Conservation (phyloP, 2,113 vertebrate species). For the Cyanistes caeruleus region DNA sequence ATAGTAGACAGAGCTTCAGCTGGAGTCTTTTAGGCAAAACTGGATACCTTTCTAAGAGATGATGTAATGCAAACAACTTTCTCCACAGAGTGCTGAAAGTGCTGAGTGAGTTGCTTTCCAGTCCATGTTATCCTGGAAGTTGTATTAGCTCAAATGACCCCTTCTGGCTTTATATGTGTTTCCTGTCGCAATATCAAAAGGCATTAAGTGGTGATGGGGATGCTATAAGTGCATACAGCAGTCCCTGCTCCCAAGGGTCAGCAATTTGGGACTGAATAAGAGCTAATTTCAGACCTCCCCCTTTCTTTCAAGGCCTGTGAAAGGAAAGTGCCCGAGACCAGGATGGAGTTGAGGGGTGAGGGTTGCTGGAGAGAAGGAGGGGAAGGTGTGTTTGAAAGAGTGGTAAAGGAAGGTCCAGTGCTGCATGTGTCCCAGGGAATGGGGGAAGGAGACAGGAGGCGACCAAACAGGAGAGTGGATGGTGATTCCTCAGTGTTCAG, state of each 20-base stretch:
- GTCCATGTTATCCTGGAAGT: not conserved
- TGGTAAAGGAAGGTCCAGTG: not conserved
- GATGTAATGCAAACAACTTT: not conserved
- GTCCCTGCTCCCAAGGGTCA: not conserved
- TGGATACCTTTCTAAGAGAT: not conserved
- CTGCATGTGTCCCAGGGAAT: not conserved
- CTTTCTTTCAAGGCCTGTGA: not conserved
- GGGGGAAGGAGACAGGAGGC: not conserved
- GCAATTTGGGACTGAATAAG: not conserved
- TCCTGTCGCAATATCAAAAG: slow-evolving; percentile 29
- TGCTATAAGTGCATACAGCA: not conserved
- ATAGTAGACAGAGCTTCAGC: slow-evolving; percentile 5
- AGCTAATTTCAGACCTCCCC: slow-evolving; percentile 1
- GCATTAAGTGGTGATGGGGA: not conserved
- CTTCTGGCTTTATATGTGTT: not conserved
- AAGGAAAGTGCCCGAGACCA: not conserved
- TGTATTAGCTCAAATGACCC: slow-evolving; percentile 13
- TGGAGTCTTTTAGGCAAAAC: slow-evolving; percentile 13
- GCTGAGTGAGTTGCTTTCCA: slow-evolving; percentile 28
- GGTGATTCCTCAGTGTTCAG: not conserved
- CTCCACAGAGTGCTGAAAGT: not conserved
- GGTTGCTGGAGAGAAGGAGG: not conserved
- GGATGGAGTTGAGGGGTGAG: not conserved
- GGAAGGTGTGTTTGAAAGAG: not conserved
- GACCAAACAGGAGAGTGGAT: not conserved